Conservation (phyloP, 2,888 invertebrate species). For the Trypoxylon attenuatum region DNA sequence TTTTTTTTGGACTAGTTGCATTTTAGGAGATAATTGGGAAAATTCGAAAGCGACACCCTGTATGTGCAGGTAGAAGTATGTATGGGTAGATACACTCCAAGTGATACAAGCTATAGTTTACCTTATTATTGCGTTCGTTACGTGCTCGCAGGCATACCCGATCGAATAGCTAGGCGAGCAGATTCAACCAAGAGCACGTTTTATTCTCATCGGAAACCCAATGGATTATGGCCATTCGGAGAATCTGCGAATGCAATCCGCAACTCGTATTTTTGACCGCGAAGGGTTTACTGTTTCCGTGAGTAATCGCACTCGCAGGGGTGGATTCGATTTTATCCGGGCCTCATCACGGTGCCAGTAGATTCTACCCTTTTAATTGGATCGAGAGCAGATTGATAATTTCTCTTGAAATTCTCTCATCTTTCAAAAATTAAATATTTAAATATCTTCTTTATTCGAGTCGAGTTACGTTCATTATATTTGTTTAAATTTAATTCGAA, state of each 20-base stretch:
- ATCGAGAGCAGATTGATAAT: not conserved
- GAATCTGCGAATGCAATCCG: not conserved
- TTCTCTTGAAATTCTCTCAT: too few species aligned
- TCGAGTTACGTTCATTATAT: too few species aligned
- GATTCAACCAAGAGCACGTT: not conserved
- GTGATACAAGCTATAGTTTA: slow-evolving; percentile 2
- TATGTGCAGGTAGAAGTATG: too few species aligned
- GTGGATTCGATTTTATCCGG: not conserved
- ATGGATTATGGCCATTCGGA: not conserved
- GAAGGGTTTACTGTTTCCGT: too few species aligned
- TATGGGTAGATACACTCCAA: too few species aligned
- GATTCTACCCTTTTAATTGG: not conserved
- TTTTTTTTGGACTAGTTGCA: too few species aligned
- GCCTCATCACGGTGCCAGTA: not conserved
- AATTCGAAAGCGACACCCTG: too few species aligned
- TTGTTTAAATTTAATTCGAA: too few species aligned
- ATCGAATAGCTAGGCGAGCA: not conserved
- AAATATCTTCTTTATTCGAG: too few species aligned
- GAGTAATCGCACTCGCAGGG: too few species aligned
- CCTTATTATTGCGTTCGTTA: slow-evolving; percentile 9
- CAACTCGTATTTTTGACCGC: not conserved
- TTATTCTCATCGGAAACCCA: not conserved
- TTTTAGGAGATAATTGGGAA: too few species aligned
- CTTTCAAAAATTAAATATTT: too few species aligned
- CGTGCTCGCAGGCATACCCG: not conserved